Base-by-base conservation (phyloP, 2,113 vertebrate genomes). In the Mystacornis crossleyi region DNA sequence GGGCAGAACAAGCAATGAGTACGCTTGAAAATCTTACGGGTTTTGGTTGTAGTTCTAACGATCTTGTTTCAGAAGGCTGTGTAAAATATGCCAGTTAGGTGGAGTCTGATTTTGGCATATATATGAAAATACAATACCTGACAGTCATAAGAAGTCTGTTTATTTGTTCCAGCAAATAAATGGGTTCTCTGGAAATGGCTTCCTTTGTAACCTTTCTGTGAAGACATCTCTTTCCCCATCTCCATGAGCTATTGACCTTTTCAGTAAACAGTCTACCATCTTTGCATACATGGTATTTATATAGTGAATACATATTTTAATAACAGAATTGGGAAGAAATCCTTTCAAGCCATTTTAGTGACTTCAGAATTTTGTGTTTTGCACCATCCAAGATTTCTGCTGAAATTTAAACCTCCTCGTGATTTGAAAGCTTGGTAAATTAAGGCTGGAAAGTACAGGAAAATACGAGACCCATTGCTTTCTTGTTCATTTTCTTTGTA, bases 21-120 rank as follows among this genome's bases (percentile, higher is more conserved):
- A 6, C 0, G 0, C 25, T 64, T 58, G 23, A 9, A 51, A 64
- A 45, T 72, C 18, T 71, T 60, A n/a, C 0, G 4, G 13, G 18
- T 8, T 81, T 93, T 71, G 18, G 40, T 79, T 38, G 57, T 31
- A 28, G 23, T 29, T 82, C 25, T 58, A 8, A 79, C 55, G 36
- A 36, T 33, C 6, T 43, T 79, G 29, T 47, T 91, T 71, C 43
- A 24, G 14, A n/a, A 55, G 28, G 19, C 8, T 13, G 15, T 13
- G 15, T 15, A 36, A 85, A 67, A 64, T 28, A 15, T 7, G 7
- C 10, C 57, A 25, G 36, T 33, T 33, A 72, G 10, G 5, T 65
- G 29, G 40, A 38, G 16, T 24, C 18, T 73, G n/a, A 47, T 82
- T 79, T 87, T 62, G 64, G 9, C 7, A 9, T 13, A 4, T 15